Evolutionary conservation across 1,140 invertebrate species (phyloP).

Genomic region (Heliothis virescens): DNA sequence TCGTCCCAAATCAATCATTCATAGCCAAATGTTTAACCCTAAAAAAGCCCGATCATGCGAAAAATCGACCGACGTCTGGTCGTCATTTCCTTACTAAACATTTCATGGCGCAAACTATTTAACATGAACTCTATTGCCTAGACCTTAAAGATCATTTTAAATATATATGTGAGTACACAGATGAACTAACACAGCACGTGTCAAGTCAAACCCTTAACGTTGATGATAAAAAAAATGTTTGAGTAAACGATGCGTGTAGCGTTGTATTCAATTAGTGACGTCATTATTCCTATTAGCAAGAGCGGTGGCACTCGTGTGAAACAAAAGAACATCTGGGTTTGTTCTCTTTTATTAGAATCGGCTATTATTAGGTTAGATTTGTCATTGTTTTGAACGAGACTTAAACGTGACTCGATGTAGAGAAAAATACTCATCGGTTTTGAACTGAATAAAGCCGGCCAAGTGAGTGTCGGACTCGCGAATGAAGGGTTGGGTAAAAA

Average conservation of each 20-base stretch:
- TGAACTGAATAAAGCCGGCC: too few relatives aligned
- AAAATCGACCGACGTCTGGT: conserved; percentile 43
- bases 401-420: too few relatives aligned
- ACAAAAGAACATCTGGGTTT: conserved; percentile 19
- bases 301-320: conserved; percentile 11
- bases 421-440: too few relatives aligned
- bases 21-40: conserved; percentile 46
- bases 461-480: too few relatives aligned
- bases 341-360: background rate
- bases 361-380: too few relatives aligned
- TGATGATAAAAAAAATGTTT: conserved; percentile 40
- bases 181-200: conserved; percentile 42
- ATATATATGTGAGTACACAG: background rate
- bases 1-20: conserved; percentile 43
- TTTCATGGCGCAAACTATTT: conserved; percentile 4
- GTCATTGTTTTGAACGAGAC: too few relatives aligned
- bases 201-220: conserved; percentile 33
- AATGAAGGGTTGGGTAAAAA: too few relatives aligned
- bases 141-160: conserved; percentile 12
- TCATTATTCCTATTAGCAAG: conserved; percentile 26
- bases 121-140: conserved; percentile 12
- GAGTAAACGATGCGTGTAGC: conserved; percentile 41
- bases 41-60: conserved; percentile 47
- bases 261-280: conserved; percentile 44
- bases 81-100: conserved; percentile 45